A percentile compares a stretch with the other conserved stretches of the same genome.
Evolutionary conservation across 1,140 invertebrate genomes (phyloP).

Genomic region (Lycorma delicatula): DNA sequence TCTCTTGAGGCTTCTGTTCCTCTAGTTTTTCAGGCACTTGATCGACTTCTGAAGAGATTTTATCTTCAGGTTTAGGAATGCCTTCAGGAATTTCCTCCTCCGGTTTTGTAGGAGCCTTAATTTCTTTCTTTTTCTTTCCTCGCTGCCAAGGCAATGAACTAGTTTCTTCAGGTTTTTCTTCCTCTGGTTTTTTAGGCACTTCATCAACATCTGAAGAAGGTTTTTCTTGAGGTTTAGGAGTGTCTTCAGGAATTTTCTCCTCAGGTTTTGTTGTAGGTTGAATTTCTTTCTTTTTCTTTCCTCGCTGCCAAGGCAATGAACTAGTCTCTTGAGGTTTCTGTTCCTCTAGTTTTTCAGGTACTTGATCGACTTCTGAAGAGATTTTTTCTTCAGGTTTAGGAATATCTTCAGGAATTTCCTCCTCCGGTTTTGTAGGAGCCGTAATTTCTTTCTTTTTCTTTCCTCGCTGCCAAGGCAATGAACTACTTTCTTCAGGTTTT

Average conservation of each 20-base stretch:
- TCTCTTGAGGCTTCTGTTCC: constrained; percentile 11
- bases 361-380: constrained; percentile 9
- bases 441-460: constrained; percentile 9
- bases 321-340: constrained; percentile 19
- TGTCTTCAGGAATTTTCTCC: background rate
- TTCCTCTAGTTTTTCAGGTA: constrained; percentile 12
- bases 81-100: background rate
- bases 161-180: constrained; percentile 34
- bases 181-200: constrained; percentile 24
- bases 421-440: no score
- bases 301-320: constrained; percentile 11
- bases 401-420: no score
- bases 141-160: constrained; percentile 5
- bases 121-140: constrained; percentile 1
- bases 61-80: background rate
- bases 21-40: background rate
- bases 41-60: constrained; percentile 13
- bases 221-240: no score
- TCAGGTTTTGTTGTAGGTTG: no score
- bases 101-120: constrained; percentile 3
- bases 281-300: background rate
- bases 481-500: constrained; percentile 15
- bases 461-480: constrained; percentile 4
- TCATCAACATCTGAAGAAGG: no score
- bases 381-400: background rate